A percentile compares a stretch with the other conserved stretches of the same genome.
Conservation (phyloP, 2,113 vertebrate species). For the Acrocephalus arundinaceus region DNA sequence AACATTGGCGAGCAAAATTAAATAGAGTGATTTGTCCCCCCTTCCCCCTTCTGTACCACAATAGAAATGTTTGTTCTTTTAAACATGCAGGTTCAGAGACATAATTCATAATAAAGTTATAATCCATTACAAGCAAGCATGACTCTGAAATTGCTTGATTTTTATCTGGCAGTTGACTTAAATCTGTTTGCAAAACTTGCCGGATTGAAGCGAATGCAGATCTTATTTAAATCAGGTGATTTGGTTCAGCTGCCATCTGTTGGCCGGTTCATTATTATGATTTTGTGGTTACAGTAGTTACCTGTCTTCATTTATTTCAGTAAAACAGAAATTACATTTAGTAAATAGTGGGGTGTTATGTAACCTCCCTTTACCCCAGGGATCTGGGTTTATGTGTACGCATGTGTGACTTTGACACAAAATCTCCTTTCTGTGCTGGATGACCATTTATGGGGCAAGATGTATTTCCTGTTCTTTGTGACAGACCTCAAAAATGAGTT, state of each 20-base stretch:
- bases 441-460: conserved; percentile 3
- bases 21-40: conserved; percentile 13
- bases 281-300: conserved; percentile 68
- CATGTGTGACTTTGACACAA: background rate
- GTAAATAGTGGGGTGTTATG: conserved; percentile 67
- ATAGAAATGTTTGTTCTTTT: background rate
- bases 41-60: background rate
- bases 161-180: conserved; percentile 72
- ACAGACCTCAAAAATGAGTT: background rate
- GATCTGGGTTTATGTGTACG: conserved; percentile 23
- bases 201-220: conserved; percentile 28
- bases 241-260: conserved; percentile 82
- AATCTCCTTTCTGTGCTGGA: conserved; percentile 23
- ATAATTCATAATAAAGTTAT: conserved; percentile 69
- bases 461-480: conserved; percentile 31
- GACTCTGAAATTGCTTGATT: conserved; percentile 69
- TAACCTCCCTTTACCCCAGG: conserved; percentile 55
- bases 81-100: conserved; percentile 9
- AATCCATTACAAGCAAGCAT: conserved; percentile 60
- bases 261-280: conserved; percentile 75
- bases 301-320: conserved; percentile 72
- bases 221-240: conserved; percentile 77
- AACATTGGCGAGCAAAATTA: conserved; percentile 60
- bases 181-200: conserved; percentile 69
- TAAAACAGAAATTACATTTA: conserved; percentile 69